Evolutionary conservation across 1,140 invertebrate species (phyloP).

Genomic region (Radopholus similis): DNA sequence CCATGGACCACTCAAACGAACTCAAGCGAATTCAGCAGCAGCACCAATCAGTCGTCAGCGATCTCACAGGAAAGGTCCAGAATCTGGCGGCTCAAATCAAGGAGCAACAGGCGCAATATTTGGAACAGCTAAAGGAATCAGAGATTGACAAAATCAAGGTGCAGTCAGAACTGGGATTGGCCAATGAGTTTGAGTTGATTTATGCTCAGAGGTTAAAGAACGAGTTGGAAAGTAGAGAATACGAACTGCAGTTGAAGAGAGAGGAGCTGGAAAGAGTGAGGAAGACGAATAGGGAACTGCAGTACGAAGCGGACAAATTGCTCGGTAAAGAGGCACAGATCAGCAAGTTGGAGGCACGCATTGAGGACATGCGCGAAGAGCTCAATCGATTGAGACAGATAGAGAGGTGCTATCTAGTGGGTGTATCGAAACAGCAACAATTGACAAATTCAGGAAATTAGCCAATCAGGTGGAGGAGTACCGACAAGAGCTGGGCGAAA

Average conservation of each 20-base stretch:
- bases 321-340: constrained; percentile 17
- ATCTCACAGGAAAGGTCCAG: background rate
- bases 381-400: constrained; percentile 7
- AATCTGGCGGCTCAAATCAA: no score
- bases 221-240: constrained; percentile 11
- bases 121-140: background rate
- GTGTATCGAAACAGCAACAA: no score
- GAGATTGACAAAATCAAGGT: background rate
- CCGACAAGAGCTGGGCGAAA: background rate
- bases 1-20: background rate
- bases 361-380: constrained; percentile 11
- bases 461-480: background rate
- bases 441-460: background rate
- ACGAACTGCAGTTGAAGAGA: constrained; percentile 17
- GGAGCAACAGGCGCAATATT: background rate
- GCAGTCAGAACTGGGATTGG: background rate
- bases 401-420: constrained; percentile 5
- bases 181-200: background rate
- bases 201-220: constrained; percentile 10
- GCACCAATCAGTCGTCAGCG: background rate
- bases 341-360: constrained; percentile 3
- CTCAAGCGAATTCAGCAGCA: background rate
- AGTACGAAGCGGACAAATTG: constrained; percentile 19
- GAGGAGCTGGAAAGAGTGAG: constrained; percentile 14
- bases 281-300: constrained; percentile 15